Evolutionary conservation across 2,797 vertebrate genomes (phyloP).

Genomic region (Gymnoscopelus microlampas): DNA sequence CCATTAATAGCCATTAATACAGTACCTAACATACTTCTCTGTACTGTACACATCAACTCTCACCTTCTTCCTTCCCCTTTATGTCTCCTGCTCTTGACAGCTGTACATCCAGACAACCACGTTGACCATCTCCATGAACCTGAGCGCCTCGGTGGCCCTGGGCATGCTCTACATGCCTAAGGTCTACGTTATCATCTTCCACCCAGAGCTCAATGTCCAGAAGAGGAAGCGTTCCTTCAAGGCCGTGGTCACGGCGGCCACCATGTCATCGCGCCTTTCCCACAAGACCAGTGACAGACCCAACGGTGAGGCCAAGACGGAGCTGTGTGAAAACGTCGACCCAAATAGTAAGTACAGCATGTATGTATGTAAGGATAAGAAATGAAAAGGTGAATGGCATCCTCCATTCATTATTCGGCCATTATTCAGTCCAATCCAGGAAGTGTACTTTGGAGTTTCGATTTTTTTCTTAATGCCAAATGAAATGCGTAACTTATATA

Average conservation of each 20-base stretch:
- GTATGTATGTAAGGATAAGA: too few species aligned
- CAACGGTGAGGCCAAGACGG: constrained; percentile 94
- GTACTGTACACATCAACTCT: too few species aligned
- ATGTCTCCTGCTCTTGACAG: constrained; percentile 71
- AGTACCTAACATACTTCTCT: too few species aligned
- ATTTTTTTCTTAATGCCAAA: not conserved
- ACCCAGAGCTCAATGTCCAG: constrained; percentile 94
- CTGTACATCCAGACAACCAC: constrained; percentile 96
- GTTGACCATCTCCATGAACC: constrained; percentile 93
- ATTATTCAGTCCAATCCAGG: not conserved
- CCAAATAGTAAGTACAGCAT: constrained; percentile 87
- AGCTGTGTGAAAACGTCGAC: constrained; percentile 90
- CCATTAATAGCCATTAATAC: too few species aligned
- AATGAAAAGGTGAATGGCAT: too few species aligned
- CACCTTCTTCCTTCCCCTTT: not conserved
- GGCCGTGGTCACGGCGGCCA: constrained; percentile 91
- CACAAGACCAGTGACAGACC: constrained; percentile 91
- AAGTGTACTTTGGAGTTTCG: not conserved
- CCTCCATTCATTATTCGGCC: not conserved
- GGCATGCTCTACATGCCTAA: constrained; percentile 96
- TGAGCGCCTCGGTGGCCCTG: constrained; percentile 92
- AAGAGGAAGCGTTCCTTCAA: constrained; percentile 94
- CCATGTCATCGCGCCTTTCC: constrained; percentile 90
- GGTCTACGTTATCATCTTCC: constrained; percentile 96
- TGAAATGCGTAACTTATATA: not conserved